These are phyloP conservation scores for Anarrhichthys ocellatus DNA, from an alignment of 2,113 vertebrate genomes.

Conservation along the genomic window DNA sequence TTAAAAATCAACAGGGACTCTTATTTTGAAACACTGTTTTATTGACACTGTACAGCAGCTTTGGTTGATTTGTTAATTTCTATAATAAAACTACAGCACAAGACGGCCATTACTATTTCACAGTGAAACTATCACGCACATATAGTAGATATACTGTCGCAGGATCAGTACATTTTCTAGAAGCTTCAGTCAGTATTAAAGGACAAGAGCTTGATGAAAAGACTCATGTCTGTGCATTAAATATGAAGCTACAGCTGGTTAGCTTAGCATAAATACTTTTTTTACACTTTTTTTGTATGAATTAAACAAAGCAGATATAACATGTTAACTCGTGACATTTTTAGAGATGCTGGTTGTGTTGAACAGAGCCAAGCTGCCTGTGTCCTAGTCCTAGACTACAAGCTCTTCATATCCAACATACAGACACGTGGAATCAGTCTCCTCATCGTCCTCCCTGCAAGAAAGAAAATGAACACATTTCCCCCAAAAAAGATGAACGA, in stretches of 20 bases:
- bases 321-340: neutral
- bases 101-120: neutral
- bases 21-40: slow-evolving; percentile 16
- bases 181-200: neutral
- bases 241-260: neutral
- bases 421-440: neutral
- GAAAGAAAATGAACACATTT: neutral
- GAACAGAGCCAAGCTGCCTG: too few species aligned
- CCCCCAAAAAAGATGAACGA: neutral
- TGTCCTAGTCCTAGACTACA: neutral
- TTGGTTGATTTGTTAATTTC: slow-evolving; percentile 38
- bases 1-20: slow-evolving; percentile 12
- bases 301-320: neutral
- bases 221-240: neutral
- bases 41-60: slow-evolving; percentile 36
- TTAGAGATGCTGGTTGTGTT: neutral
- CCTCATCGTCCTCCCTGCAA: too few species aligned
- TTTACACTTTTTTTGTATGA: neutral
- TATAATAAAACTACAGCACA: neutral
- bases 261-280: neutral
- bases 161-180: slow-evolving; percentile 5
- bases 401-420: neutral
- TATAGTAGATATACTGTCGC: neutral
- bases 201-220: neutral
- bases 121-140: slow-evolving; percentile 19